Evolutionary conservation across 2,113 vertebrate genomes (phyloP).

Genomic region (Alaudala cheleensis): DNA sequence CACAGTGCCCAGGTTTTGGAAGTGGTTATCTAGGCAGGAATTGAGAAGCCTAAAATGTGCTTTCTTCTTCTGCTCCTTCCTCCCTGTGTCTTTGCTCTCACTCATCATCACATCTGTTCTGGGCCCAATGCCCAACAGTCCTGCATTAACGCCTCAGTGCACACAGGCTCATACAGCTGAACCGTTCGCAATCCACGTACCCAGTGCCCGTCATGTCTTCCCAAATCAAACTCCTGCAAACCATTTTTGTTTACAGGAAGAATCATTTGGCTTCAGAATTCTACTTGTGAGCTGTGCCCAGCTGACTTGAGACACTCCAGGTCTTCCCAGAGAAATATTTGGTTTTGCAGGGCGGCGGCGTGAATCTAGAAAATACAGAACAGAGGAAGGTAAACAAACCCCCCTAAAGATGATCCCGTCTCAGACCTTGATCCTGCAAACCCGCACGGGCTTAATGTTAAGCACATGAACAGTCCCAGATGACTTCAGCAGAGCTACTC

Average conservation of each 20-base stretch:
- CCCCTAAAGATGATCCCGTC: background rate
- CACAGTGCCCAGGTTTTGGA: background rate
- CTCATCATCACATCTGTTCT: slow-evolving; percentile 62
- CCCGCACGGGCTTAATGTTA: background rate
- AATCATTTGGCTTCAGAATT: background rate
- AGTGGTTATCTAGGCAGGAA: background rate
- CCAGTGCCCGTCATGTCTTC: background rate
- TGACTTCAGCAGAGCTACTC: background rate
- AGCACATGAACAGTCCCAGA: slow-evolving; percentile 25
- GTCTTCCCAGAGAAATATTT: background rate
- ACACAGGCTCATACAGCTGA: slow-evolving; percentile 24
- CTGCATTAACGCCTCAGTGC: slow-evolving; percentile 51
- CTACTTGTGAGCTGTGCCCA: background rate
- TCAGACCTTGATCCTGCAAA: background rate
- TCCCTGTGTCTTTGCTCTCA: background rate
- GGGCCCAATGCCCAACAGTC: slow-evolving; percentile 57
- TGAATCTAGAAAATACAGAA: background rate
- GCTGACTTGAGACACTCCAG: background rate
- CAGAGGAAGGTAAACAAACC: slow-evolving; percentile 32
- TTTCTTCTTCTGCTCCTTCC: slow-evolving; percentile 5
- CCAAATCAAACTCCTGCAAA: background rate
- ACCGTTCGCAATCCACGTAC: background rate
- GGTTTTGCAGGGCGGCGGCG: background rate
- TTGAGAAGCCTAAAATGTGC: background rate
- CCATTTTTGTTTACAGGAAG: background rate